Percentiles rank a stretch among this genome's conserved stretches.
phyloP scores from a whole-genome alignment of 1,140 invertebrate species.

The Drosophila melanica region DNA sequence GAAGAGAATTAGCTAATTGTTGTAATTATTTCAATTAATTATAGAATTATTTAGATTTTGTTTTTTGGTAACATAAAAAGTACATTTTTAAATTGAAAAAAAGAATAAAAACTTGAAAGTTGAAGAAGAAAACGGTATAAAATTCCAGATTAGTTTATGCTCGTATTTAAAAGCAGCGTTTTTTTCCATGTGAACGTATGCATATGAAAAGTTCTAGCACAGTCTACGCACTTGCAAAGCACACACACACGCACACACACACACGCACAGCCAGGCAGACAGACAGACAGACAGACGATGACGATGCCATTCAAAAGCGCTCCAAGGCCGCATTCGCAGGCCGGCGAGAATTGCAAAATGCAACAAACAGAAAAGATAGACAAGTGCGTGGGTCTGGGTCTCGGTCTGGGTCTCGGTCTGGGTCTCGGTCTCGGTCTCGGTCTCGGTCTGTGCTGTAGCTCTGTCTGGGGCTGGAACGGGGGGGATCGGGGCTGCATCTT shows the following conservation, averaged over 20 bases:
- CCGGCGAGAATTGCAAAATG: conserved; percentile 39
- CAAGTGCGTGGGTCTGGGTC: conserved; percentile 36
- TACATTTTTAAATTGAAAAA: no score
- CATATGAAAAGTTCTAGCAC: conserved; percentile 17
- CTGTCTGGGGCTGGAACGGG: neutral
- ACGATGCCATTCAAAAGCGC: conserved; percentile 52
- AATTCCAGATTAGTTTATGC: no score
- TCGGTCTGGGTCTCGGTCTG: conserved; percentile 10
- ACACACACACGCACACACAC: conserved; percentile 8
- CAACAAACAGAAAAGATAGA: conserved; percentile 41
- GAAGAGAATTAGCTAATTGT: no score
- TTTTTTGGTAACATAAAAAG: no score
- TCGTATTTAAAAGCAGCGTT: no score
- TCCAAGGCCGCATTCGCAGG: conserved; percentile 48
- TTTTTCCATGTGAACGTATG: neutral
- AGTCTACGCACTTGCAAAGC: conserved; percentile 29
- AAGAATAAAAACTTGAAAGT: no score
- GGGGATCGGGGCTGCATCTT: conserved; percentile 2
- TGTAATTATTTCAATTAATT: no score
- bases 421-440: conserved; percentile 16
- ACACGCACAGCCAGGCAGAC: conserved; percentile 6
- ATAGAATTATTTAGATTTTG: no score
- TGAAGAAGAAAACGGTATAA: no score
- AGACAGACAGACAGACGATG: conserved; percentile 21
- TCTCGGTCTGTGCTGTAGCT: neutral